Evolutionary conservation across 1,140 invertebrate species (phyloP).

Genomic region (Philaenus spumarius): DNA sequence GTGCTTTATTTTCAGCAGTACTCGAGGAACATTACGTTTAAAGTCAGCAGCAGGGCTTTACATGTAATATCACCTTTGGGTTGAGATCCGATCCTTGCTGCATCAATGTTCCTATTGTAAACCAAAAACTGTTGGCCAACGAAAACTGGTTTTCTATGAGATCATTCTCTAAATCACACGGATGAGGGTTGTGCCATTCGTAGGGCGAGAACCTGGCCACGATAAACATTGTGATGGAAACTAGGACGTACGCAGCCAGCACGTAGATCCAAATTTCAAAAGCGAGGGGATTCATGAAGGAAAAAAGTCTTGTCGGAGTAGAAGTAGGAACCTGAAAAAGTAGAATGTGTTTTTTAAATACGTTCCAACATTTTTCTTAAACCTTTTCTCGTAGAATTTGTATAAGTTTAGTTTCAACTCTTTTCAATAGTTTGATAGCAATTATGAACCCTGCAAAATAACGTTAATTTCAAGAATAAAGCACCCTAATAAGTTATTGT

Average conservation of each 20-base stretch:
- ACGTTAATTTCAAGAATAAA: no score
- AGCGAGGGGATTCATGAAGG: conserved; percentile 81
- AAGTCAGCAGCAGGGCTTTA: no score
- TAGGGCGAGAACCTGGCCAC: conserved; percentile 74
- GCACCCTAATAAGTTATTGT: no score
- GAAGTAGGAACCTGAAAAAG: conserved; percentile 52
- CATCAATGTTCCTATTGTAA: conserved; percentile 76
- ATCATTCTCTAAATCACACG: conserved; percentile 55
- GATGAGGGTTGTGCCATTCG: conserved; percentile 72
- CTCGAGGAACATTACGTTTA: no score
- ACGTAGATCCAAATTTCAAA: conserved; percentile 78
- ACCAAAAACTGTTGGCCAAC: conserved; percentile 67
- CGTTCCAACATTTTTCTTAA: no score
- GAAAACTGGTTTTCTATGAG: conserved; percentile 43
- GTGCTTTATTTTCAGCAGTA: no score
- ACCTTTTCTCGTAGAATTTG: no score
- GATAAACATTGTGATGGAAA: conserved; percentile 76
- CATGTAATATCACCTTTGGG: conserved; percentile 48
- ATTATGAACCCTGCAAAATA: no score
- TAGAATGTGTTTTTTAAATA: not conserved
- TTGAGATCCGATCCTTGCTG: conserved; percentile 72
- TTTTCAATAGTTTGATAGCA: no score
- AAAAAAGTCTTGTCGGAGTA: conserved; percentile 70
- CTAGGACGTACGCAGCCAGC: conserved; percentile 66
- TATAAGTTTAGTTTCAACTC: no score